A percentile compares a stretch with the other conserved stretches of the same genome.
Evolutionary conservation across 2,797 vertebrate genomes (phyloP).

Genomic region (Antennarius maculatus): DNA sequence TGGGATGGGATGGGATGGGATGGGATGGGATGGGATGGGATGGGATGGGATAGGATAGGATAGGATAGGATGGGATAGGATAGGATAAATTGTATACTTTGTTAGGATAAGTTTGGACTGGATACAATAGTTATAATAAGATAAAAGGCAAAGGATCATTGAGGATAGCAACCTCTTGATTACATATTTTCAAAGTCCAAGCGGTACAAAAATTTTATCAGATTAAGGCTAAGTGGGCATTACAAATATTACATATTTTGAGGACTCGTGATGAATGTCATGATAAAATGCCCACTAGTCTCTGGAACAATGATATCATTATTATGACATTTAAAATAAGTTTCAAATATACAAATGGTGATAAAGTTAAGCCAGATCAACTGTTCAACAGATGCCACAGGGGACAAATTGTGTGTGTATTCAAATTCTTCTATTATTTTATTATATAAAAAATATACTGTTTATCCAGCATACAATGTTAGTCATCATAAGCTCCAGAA

Average conservation of each 20-base stretch:
- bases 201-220: background rate
- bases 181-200: background rate
- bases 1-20: no score
- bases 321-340: background rate
- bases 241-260: background rate
- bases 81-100: background rate
- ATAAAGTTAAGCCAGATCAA: conserved; percentile 47
- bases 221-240: background rate
- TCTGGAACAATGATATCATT: background rate
- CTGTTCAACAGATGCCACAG: conserved; percentile 61
- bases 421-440: conserved; percentile 62
- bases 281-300: background rate
- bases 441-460: conserved; percentile 46
- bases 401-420: conserved; percentile 60
- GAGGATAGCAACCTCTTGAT: background rate
- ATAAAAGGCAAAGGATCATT: background rate
- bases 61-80: background rate
- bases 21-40: background rate
- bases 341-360: conserved; percentile 14
- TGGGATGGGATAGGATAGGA: no score
- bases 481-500: conserved; percentile 59
- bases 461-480: conserved; percentile 54
- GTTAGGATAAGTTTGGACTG: background rate
- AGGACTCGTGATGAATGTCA: background rate
- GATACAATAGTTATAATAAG: no score